phyloP scores from a whole-genome alignment of 2,113 vertebrate species.

The Myocastor coypus region DNA sequence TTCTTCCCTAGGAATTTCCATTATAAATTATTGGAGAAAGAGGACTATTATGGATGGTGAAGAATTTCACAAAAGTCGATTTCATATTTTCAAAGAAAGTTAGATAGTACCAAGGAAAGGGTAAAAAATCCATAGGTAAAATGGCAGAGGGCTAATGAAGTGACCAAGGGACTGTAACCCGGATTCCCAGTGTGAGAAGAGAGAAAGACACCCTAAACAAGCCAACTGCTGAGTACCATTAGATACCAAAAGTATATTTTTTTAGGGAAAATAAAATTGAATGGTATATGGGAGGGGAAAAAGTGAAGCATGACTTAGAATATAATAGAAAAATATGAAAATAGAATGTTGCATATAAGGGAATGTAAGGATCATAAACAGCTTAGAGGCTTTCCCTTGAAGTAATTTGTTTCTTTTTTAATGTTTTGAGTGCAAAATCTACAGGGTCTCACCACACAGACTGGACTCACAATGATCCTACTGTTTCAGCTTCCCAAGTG shows the following conservation, averaged over 20 bases:
- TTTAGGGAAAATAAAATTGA: background rate
- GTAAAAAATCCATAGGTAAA: background rate
- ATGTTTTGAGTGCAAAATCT: too few relatives aligned
- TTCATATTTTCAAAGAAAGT: slow-evolving; percentile 28
- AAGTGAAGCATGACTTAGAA: background rate
- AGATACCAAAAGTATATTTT: background rate
- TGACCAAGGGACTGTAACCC: background rate
- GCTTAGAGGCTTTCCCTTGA: background rate
- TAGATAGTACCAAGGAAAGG: background rate
- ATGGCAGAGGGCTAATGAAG: background rate
- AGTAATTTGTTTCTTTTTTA: background rate
- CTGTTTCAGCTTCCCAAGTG: too few relatives aligned
- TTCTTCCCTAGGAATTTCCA: background rate
- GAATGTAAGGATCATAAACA: background rate
- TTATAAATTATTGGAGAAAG: background rate
- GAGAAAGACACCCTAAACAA: background rate
- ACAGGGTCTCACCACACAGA: too few relatives aligned
- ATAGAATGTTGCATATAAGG: background rate
- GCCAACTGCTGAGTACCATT: background rate
- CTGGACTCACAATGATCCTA: too few relatives aligned
- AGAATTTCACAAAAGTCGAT: background rate
- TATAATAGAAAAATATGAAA: background rate
- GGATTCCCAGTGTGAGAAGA: background rate
- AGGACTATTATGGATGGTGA: background rate
- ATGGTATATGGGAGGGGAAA: background rate